Base-by-base conservation (phyloP, 2,113 vertebrate species). In the Podiceps cristatus region DNA sequence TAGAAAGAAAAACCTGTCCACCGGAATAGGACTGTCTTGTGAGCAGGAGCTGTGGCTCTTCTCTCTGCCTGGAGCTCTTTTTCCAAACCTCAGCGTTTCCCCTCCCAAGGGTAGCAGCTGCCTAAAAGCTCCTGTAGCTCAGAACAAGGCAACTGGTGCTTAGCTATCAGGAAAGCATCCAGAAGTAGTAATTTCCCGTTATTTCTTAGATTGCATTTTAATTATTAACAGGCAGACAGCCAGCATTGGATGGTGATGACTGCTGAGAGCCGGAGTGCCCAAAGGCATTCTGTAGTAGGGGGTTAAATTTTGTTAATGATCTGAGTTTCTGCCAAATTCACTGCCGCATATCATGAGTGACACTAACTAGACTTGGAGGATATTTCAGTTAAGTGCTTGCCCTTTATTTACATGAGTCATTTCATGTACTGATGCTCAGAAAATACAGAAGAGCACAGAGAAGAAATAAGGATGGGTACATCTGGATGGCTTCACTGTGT, bases 191-290 rank as follows among this genome's bases (percentile, higher is more conserved):
- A 89, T 91, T 93, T 77, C 79, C 35, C 58, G 62, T 83, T 96
- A 95, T 96, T 96, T 94, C 53, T 94, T 74, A 85, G 91, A 91
- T 53, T 93, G 60, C 55, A 50, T 93, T 97, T 91, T 97, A 96
- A 93, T 95, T 96, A 86, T 74, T 76, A 87, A 63, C 50, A 81
- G 75, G 78, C 64, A 79, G 20, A 2, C 52, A 86, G 69, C 76
- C 77, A 86, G 83, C 25, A 18, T 3, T 82, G 42, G 53, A 42
- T 64, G 69, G 40, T 11, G 10, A 11, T 49, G 66, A 27, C 53
- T 78, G 73, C 77, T 2, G 45, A 84, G 71, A 84, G 69, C 66
- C 7, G 11, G 18, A 35, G n/a, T 58, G 88, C 86, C 73, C 62
- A 69, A 79, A 90, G 88, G 53, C 62, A 6, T 85, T 87, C 49